Base-by-base conservation (phyloP, 2,113 vertebrate genomes). In the Micronycteris hirsuta region DNA sequence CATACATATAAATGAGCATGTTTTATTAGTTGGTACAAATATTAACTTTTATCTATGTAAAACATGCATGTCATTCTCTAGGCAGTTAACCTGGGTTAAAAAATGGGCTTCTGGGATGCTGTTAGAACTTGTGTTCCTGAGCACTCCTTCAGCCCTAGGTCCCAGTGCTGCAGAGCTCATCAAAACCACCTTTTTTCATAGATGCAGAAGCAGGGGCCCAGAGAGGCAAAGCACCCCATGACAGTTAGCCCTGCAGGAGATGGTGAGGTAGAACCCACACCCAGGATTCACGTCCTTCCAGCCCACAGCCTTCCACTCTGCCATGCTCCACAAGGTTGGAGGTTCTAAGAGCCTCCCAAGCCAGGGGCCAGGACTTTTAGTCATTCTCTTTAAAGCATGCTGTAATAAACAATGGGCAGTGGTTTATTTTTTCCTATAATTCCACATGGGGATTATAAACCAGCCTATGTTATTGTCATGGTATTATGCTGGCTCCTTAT, bases 1-100 rank as follows among this genome's bases (percentile, higher is more conserved):
- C 56, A 58, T 56, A 83, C 89, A 96, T 93, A 89, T 54, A 71
- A 90, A 95, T 84, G 93, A 93, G 80, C 20, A 22, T 67, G 68
- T 63, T 91, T 90, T 91, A 85, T 83, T 67, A 83, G 77, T 36
- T 43, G 20, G 73, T 70, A 78, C 78, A 89, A 49, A 91, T 58
- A 68, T 84, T 95, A 82, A 86, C 83, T 86, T 86, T 95, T 96
- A 70, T 96, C 77, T n/a, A 19, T 70, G 41, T 31, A 77, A 96
- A 95, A 89, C 68, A 83, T 52, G 38, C 49, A 43, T 83, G 88
- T 95, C 15, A 36, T 86, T 94, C 43, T 38, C 41, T 5, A 78
- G 47, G 67, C 24, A 70, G 86, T 89, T 87, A 91, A 89, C 41
- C 56, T 38, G 73, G 54, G 77, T 84, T 93, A 82, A 54, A 93